Percentiles rank a stretch among this genome's conserved stretches.
Conservation (phyloP, 1,140 invertebrate genomes). For the Yoshiicerus persimilis region DNA sequence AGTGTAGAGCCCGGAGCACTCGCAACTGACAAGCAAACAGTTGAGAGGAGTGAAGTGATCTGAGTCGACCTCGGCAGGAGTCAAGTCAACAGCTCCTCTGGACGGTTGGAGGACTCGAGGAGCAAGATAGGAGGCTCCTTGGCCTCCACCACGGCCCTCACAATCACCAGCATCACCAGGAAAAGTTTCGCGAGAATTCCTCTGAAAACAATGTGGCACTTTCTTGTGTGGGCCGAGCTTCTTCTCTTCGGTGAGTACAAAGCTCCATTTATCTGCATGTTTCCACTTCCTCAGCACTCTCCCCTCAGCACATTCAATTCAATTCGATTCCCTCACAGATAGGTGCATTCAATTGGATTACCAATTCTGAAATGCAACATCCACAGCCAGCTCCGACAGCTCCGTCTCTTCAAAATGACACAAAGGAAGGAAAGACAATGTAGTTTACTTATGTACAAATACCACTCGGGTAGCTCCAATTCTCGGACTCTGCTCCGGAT, state of each 20-base stretch:
- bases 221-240: conserved; percentile 31
- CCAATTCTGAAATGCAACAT: background rate
- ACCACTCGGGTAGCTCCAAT: background rate
- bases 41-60: background rate
- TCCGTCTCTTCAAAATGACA: background rate
- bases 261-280: background rate
- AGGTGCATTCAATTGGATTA: background rate
- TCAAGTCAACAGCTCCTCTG: background rate
- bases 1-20: background rate
- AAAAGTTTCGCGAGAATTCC: background rate
- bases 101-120: background rate
- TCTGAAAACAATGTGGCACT: conserved; percentile 24
- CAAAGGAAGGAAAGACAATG: background rate
- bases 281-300: background rate
- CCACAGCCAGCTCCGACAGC: too few relatives aligned
- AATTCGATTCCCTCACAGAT: background rate
- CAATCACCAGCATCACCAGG: background rate
- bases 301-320: background rate
- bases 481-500: background rate
- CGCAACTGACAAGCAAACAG: background rate
- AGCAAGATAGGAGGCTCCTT: conserved; percentile 6
- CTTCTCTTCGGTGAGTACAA: conserved; percentile 31
- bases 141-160: background rate
- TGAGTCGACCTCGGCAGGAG: background rate
- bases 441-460: background rate